Base-by-base conservation (phyloP, 2,888 invertebrate species). In the Dicranocentrus wangi region DNA sequence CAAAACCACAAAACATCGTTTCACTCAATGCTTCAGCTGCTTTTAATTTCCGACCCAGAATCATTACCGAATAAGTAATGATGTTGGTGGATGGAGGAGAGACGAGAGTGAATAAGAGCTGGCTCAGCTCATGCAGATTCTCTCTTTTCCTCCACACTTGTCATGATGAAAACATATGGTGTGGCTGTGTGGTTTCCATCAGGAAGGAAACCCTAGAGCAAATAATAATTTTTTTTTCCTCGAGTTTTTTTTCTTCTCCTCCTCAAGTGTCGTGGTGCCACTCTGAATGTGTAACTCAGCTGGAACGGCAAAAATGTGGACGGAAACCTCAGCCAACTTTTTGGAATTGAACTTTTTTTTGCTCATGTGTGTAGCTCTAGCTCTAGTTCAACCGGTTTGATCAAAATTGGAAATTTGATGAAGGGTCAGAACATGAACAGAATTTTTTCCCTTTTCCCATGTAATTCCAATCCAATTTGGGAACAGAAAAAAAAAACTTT, bases 381-480 rank as follows among this genome's bases (percentile, higher is more conserved):
- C n/a, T n/a, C n/a, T n/a, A n/a, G n/a, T n/a, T 27, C 5, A 8
- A 15, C n/a, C 27, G 19, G 43, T 32, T 55, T n/a, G 58, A 60
- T 60, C 42, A 60, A 71, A 71, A 71, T 71, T 71, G 71, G 71
- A 70, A 65, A 75, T 76, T 75, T 81, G 81, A 81, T 76, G 81
- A 76, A 81, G 76, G 75, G 71, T 65, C 70, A 55, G 47, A 70
- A 60, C 81, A 69, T 81, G 81, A 55, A 60, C 63, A 58, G 81
- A 81, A 81, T 81, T 75, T 72, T 71, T 61, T 55, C 28, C 21
- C 76, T 75, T 72, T 71, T 61, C 42, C 28, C 21, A 2, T 27
- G 55, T 32, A 79, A 65, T 61, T 79, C 66, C 78, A 71, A 73
- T 80, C 72, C 73, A 80, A 80, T 71, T 60, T 58, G 53, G 53